These are phyloP conservation scores for Setophaga coronata DNA, from an alignment of 2,113 vertebrate genomes.

Conservation along the genomic window DNA sequence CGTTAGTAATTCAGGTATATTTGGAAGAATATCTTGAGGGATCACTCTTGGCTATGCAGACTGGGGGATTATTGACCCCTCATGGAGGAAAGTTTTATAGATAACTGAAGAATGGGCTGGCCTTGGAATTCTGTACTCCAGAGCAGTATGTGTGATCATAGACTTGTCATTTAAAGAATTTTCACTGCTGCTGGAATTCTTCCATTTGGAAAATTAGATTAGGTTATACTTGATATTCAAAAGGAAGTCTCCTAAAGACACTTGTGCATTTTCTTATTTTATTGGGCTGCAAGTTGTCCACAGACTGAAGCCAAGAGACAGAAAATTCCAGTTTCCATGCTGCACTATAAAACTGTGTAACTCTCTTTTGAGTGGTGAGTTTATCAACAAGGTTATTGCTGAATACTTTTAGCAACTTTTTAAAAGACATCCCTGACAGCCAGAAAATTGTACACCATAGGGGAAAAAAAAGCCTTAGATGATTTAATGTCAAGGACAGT, in stretches of 20 bases:
- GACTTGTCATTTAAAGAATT: background rate
- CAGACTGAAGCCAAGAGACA: background rate
- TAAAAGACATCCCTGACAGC: background rate
- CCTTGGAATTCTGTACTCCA: background rate
- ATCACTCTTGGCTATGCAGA: background rate
- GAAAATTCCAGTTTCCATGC: background rate
- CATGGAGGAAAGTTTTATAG: background rate
- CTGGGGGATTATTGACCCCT: background rate
- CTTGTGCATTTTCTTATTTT: background rate
- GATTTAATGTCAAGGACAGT: conserved; percentile 39
- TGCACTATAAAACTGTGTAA: background rate
- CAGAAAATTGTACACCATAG: background rate
- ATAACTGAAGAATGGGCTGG: background rate
- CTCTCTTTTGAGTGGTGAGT: background rate
- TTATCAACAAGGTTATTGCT: conserved; percentile 25
- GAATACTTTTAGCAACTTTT: conserved; percentile 7
- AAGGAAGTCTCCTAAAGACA: background rate
- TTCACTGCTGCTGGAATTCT: background rate
- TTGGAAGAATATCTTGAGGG: background rate
- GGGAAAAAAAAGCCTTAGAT: background rate
- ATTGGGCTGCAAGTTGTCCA: background rate
- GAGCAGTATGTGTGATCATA: background rate
- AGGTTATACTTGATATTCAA: background rate
- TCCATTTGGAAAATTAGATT: background rate
- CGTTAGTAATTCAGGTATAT: background rate